Evolutionary conservation across 2,797 vertebrate genomes (phyloP), one percentile per base, ranked within the genome.

Genomic region (Lophura swinhoii): DNA sequence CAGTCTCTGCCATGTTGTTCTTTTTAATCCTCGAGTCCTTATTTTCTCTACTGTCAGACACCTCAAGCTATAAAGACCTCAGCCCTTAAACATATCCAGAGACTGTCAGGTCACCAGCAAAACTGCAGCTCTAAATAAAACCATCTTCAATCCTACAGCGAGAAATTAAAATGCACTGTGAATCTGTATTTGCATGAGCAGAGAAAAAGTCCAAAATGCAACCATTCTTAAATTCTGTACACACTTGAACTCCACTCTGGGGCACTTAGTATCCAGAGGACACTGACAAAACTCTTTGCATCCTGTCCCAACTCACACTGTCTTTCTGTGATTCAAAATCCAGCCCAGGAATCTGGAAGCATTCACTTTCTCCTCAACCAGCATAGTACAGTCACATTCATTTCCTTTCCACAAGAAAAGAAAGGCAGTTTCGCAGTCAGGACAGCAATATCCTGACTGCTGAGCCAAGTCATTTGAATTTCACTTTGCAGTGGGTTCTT

Each of bases 1-100:
- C 92, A 95, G 79, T 33, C 70, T 81, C 60, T 91, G 84, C 89
- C 91, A 89, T 58, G 43, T 58, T 81, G 64, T 84, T 96, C 59
- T 96, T 91, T 89, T 79, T 66, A 89, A 81, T 81, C 64, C 63
- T 56, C 0, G 3, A 80, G 39, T 63, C 79, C 29, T 43, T 89
- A 84, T 71, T 84, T 91, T 88, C 80, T 58, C 48, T 76, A 6
- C 68, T 71, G 76, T 58, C 83, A 93, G 62, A 70, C 23, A 90
- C 41, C 41, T 79, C 56, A 51, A 71, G 23, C 29, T 77, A 59
- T 85, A 93, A 87, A 62, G 33, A 70, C 9, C 67, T 77, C 55
- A 67, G 68, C 28, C 37, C 53, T 87, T 78, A 81, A 56, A 51
- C 3, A 26, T 5, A 80, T 14, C 37, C 51, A 33, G 35, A 73